These are phyloP conservation scores for Alfaro cultratus DNA, from an alignment of 2,797 vertebrate species.

Conservation along the genomic window DNA sequence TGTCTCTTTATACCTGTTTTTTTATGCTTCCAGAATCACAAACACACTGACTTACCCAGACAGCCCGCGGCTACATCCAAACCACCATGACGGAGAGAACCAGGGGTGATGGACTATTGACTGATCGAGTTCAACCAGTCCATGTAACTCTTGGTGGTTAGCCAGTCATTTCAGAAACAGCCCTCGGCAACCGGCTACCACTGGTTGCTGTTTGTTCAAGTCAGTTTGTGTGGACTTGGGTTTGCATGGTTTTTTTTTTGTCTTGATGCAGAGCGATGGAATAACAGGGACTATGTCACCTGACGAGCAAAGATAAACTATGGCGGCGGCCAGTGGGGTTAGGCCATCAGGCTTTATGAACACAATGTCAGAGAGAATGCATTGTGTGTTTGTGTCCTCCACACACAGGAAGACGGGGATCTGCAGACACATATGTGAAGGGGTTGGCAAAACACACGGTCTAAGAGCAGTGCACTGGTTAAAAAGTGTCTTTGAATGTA, in stretches of 20 bases:
- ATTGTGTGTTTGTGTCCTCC: slow-evolving; percentile 32
- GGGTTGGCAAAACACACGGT: slow-evolving; percentile 6
- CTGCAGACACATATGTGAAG: slow-evolving; percentile 18
- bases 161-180: slow-evolving; percentile 67
- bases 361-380: slow-evolving; percentile 26
- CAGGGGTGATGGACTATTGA: slow-evolving; percentile 67
- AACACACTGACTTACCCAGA: slow-evolving; percentile 32
- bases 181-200: slow-evolving; percentile 58
- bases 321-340: slow-evolving; percentile 29
- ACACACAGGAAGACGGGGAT: slow-evolving; percentile 10
- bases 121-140: slow-evolving; percentile 62
- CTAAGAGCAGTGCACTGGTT: slow-evolving; percentile 6
- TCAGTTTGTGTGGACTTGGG: slow-evolving; percentile 18
- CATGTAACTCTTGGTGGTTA: slow-evolving; percentile 63
- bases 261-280: slow-evolving; percentile 40
- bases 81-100: slow-evolving; percentile 53
- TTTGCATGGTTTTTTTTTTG: slow-evolving; percentile 32
- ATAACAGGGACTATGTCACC: slow-evolving; percentile 49
- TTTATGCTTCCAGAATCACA: slow-evolving; percentile 48
- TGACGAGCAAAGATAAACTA: slow-evolving; percentile 68
- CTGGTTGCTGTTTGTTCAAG: slow-evolving; percentile 13
- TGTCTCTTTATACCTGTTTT: slow-evolving; percentile 24
- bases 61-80: slow-evolving; percentile 64
- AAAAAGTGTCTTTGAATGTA: not conserved
- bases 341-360: slow-evolving; percentile 1